These are phyloP conservation scores for Venustoraphidia nigricollis DNA, from an alignment of 2,888 invertebrate species.

Conservation along the genomic window DNA sequence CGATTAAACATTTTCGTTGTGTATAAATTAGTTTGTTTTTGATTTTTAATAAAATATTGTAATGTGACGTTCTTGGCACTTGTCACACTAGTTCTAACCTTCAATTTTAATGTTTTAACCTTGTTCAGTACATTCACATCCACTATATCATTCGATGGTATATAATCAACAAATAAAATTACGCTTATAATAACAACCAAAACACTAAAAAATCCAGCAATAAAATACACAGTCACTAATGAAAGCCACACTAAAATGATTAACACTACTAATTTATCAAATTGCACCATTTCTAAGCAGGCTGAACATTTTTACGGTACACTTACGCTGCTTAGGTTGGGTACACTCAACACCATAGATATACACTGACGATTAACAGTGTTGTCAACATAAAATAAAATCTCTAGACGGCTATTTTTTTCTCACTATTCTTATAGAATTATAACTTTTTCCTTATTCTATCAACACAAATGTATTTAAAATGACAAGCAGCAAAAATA, in stretches of 20 bases:
- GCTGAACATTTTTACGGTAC: background rate
- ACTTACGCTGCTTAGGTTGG: no score
- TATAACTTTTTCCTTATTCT: no score
- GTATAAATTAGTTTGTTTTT: background rate
- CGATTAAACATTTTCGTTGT: constrained; percentile 1
- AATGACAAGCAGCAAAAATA: no score
- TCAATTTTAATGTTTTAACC: constrained; percentile 1
- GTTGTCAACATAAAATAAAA: no score
- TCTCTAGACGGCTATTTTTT: no score
- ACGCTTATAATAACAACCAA: background rate
- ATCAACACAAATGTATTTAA: no score
- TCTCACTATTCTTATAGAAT: no score
- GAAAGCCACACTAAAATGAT: constrained; percentile 1
- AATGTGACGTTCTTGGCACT: background rate
- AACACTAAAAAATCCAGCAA: background rate
- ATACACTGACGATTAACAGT: no score
- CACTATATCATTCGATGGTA: background rate
- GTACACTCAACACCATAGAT: no score
- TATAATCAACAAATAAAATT: background rate
- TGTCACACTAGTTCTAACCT: constrained; percentile 1
- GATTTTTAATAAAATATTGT: background rate
- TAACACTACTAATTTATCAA: constrained; percentile 3
- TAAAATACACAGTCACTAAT: constrained; percentile 1
- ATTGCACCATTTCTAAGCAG: constrained; percentile 3
- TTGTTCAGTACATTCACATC: constrained; percentile 1